Conservation (phyloP, 2,113 vertebrate species). For the Ellobius talpinus region DNA sequence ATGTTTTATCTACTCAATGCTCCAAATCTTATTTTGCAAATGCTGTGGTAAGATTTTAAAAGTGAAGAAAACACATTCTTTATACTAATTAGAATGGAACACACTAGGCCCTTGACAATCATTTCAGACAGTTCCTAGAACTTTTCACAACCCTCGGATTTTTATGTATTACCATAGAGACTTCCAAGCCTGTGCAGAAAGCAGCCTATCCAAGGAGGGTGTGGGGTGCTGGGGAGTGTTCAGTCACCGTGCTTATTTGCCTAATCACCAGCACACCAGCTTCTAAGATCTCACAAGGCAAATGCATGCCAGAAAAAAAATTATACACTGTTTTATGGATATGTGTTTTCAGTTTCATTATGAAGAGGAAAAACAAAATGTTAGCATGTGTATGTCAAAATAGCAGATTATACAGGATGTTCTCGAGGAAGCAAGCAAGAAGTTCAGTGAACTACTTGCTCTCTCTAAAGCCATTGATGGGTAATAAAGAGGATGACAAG, state of each 20-base stretch:
- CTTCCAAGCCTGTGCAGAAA: neutral
- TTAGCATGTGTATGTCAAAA: neutral
- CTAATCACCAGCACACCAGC: neutral
- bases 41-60: slow-evolving; percentile 50
- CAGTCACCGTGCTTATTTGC: neutral
- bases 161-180: slow-evolving; percentile 30
- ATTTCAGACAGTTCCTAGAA: slow-evolving; percentile 43
- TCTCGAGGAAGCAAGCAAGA: neutral
- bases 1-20: slow-evolving; percentile 34
- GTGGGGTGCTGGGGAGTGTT: neutral
- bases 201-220: neutral
- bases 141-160: slow-evolving; percentile 26
- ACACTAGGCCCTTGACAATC: slow-evolving; percentile 54
- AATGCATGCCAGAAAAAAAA: slow-evolving; percentile 4
- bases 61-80: slow-evolving; percentile 52
- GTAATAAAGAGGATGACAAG: neutral
- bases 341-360: neutral
- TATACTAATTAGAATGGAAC: slow-evolving; percentile 71
- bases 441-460: neutral
- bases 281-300: neutral
- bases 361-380: neutral
- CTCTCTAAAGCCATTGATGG: neutral
- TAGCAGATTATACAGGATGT: neutral
- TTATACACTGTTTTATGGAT: slow-evolving; percentile 4
- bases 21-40: slow-evolving; percentile 52